These are phyloP conservation scores for Candidula unifasciata DNA, from an alignment of 2,888 invertebrate species.

Conservation along the genomic window DNA sequence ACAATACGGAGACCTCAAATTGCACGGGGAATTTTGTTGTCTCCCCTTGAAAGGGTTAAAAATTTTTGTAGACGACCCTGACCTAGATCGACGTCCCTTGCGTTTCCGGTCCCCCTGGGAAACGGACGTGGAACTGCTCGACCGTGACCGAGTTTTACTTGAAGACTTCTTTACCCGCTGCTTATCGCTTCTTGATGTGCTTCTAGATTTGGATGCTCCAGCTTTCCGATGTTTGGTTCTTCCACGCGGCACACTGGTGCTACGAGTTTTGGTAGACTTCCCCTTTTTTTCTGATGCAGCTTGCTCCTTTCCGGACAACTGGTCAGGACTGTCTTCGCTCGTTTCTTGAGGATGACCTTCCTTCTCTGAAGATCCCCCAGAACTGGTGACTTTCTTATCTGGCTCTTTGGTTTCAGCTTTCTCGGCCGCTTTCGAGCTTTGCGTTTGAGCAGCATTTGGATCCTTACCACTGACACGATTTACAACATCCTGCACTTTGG, in stretches of 20 bases:
- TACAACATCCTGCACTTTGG: conserved; percentile 9
- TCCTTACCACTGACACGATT: conserved; percentile 5
- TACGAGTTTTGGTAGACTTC: neutral
- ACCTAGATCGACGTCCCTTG: conserved; percentile 1
- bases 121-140: conserved; percentile 8
- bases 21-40: neutral
- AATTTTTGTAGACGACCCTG: conserved; percentile 27
- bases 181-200: conserved; percentile 8
- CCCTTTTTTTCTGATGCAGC: neutral
- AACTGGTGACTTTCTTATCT: neutral
- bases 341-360: neutral
- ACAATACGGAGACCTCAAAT: neutral
- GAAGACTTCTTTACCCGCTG: neutral
- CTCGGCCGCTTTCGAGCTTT: neutral
- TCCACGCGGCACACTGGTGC: neutral
- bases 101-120: neutral
- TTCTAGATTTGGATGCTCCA: conserved; percentile 15
- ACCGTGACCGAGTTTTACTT: neutral
- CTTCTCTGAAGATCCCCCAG: neutral
- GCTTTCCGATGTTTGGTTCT: neutral
- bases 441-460: no score
- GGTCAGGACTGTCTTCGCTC: neutral
- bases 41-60: conserved; percentile 19
- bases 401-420: neutral
- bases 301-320: neutral